Percentiles rank a stretch among this genome's conserved stretches.
phyloP scores from a whole-genome alignment of 2,113 vertebrate species.

The Stercorarius parasiticus region DNA sequence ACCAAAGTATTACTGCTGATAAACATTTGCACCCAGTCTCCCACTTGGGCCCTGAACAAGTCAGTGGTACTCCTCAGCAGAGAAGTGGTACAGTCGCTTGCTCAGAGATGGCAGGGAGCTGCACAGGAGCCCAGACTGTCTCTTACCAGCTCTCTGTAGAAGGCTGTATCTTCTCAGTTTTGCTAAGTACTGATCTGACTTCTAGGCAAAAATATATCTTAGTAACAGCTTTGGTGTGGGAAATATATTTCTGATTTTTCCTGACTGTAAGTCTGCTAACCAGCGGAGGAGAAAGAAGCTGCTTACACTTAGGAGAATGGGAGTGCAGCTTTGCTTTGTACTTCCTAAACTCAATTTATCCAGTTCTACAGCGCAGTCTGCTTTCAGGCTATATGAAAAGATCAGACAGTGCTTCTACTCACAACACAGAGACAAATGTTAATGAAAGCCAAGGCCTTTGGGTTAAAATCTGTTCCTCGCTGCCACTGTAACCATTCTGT shows the following conservation, averaged over 20 bases:
- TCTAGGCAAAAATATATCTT: neutral
- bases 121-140: neutral
- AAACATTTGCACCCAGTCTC: neutral
- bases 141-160: neutral
- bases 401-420: neutral
- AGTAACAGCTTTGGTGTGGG: neutral
- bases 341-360: neutral
- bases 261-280: neutral
- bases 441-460: neutral
- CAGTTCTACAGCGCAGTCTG: neutral
- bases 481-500: neutral
- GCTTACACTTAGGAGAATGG: neutral
- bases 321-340: neutral
- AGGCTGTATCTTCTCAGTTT: neutral
- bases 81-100: accelerated
- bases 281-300: neutral
- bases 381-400: neutral
- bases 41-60: neutral
- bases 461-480: neutral
- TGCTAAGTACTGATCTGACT: neutral
- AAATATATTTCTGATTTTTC: neutral
- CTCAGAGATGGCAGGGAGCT: neutral
- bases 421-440: neutral
- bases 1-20: neutral
- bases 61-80: neutral